A percentile compares a stretch with the other conserved stretches of the same genome.
Conservation (phyloP, 1,140 invertebrate genomes). For the Drosophila insularis region DNA sequence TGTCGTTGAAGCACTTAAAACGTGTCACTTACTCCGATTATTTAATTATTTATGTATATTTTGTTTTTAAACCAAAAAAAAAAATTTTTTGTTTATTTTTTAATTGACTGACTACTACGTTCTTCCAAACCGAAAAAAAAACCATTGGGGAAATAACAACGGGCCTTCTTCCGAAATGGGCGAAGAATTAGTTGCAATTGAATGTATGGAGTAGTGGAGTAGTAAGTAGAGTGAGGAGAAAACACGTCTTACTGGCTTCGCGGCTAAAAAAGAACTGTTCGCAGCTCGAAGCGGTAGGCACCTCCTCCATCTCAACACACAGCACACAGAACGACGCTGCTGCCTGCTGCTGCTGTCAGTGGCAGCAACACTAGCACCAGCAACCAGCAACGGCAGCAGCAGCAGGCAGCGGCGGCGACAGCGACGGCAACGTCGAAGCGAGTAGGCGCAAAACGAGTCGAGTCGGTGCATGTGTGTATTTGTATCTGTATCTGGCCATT, state of each 20-base stretch:
- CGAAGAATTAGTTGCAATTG: constrained; percentile 11
- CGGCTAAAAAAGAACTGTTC: constrained; percentile 73
- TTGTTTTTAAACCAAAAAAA: background rate
- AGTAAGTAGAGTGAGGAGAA: constrained; percentile 51
- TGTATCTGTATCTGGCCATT: constrained; percentile 43
- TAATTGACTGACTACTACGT: constrained; percentile 26
- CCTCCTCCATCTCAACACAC: constrained; percentile 48
- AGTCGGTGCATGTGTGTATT: constrained; percentile 41
- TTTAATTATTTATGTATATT: constrained; percentile 10
- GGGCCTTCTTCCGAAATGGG: background rate
- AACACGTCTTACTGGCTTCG: constrained; percentile 82
- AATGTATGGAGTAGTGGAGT: background rate
- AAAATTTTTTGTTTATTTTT: background rate
- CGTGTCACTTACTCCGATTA: constrained; percentile 55
- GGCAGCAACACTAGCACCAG: background rate
- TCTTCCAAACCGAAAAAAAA: constrained; percentile 30
- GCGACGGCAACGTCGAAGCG: constrained; percentile 8
- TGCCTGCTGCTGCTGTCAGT: background rate
- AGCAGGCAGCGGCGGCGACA: constrained; percentile 5
- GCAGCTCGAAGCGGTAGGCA: constrained; percentile 36
- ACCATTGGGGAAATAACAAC: background rate
- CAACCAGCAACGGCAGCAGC: background rate
- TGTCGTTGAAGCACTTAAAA: constrained; percentile 72
- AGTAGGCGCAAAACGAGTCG: constrained; percentile 47
- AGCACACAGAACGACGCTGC: constrained; percentile 5